phyloP scores from a whole-genome alignment of 2,113 vertebrate species.

The Bos taurus region DNA sequence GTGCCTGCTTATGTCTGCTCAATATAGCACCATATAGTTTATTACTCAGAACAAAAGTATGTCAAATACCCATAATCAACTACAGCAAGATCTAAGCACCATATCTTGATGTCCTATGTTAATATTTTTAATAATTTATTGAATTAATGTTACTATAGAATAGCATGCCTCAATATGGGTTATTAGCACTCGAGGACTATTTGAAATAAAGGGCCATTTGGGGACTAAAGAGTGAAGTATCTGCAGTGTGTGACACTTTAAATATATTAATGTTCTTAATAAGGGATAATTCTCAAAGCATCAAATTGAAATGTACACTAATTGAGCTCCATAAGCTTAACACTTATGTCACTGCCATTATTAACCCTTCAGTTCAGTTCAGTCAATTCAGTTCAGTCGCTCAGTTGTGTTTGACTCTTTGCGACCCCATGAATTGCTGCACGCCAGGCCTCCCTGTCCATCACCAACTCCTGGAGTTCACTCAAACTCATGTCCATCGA shows the following conservation, averaged over 20 bases:
- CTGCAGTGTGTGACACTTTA: neutral
- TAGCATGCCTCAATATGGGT: neutral
- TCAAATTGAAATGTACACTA: neutral
- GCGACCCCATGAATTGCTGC: fast-evolving
- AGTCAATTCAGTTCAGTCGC: no score
- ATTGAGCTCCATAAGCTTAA: neutral
- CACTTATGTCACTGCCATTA: neutral
- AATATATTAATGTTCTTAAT: neutral
- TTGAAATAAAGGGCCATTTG: neutral
- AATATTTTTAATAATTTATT: neutral
- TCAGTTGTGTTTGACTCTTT: neutral
- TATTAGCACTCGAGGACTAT: neutral
- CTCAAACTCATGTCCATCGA: no score
- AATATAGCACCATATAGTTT: neutral
- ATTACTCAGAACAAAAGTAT: neutral
- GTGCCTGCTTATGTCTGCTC: neutral
- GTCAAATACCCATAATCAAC: neutral
- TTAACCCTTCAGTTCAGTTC: neutral
- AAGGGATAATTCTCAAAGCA: neutral
- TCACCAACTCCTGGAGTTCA: no score
- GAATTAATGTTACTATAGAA: neutral
- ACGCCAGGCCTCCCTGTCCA: no score
- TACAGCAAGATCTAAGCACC: neutral
- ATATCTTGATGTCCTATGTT: neutral
- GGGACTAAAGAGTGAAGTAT: neutral